Percentiles rank a stretch among this genome's conserved stretches.
Conservation (phyloP, 2,797 vertebrate species). For the Peromyscus nudipes region DNA sequence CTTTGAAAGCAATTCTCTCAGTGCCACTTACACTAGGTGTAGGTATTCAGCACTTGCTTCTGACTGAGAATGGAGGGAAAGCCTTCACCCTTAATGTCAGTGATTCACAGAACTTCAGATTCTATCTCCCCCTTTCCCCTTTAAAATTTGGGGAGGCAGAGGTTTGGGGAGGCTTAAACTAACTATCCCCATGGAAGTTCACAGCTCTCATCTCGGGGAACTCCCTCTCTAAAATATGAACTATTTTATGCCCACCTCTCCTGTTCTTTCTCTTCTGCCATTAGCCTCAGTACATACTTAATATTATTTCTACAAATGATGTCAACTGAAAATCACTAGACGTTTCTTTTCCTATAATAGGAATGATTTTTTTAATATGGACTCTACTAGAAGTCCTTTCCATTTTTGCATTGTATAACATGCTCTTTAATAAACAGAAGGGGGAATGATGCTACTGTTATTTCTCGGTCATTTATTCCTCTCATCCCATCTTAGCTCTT, state of each 20-base stretch:
- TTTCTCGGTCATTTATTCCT: neutral
- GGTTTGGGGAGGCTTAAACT: accelerated
- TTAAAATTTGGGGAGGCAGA: neutral
- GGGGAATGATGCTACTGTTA: neutral
- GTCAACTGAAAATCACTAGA: neutral
- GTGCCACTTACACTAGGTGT: accelerated
- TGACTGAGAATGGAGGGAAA: neutral
- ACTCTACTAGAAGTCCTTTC: neutral
- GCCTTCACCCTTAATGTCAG: neutral
- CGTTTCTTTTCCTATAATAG: neutral
- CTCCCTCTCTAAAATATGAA: neutral
- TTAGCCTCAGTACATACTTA: neutral
- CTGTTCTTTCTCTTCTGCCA: neutral
- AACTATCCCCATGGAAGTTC: accelerated
- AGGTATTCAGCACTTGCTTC: neutral
- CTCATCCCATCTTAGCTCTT: neutral
- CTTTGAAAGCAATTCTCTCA: neutral
- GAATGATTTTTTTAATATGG: neutral
- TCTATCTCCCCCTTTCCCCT: neutral
- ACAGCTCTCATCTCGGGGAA: neutral
- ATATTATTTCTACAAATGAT: neutral
- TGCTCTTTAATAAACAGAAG: neutral
- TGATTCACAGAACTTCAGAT: neutral
- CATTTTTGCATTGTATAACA: neutral
- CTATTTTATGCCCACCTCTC: neutral